These are phyloP conservation scores for Mus spretus DNA, from an alignment of 2,797 vertebrate species.

Conservation along the genomic window DNA sequence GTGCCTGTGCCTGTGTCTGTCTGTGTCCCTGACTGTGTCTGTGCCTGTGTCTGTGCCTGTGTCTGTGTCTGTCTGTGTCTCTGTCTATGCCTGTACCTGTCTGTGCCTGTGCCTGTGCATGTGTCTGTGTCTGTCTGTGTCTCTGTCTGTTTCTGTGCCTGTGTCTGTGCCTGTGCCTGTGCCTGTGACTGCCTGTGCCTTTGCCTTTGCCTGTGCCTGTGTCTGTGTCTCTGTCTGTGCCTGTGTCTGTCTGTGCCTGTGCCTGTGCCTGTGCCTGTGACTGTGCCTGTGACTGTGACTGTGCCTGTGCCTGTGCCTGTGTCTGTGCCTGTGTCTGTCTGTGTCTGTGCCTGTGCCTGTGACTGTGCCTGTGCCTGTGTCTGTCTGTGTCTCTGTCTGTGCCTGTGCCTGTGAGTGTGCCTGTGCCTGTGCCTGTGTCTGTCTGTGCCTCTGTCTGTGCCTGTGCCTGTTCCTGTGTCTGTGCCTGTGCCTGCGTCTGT, in stretches of 20 bases:
- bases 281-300: not conserved
- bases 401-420: not conserved
- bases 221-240: too few species aligned
- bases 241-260: not conserved
- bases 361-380: not conserved
- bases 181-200: not conserved
- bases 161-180: not conserved
- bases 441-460: too few species aligned
- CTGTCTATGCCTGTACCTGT: not conserved
- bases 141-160: not conserved
- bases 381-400: not conserved
- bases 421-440: not conserved
- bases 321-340: not conserved
- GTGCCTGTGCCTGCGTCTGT: too few species aligned
- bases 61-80: not conserved
- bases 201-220: not conserved
- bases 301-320: not conserved
- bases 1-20: too few species aligned
- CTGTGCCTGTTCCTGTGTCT: not conserved
- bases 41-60: not conserved
- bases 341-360: not conserved
- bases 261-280: too few species aligned
- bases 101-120: not conserved
- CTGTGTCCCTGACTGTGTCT: too few species aligned
- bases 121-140: too few species aligned